These are phyloP conservation scores for Motacilla tschutschensis DNA, from an alignment of 2,113 vertebrate genomes.

Conservation along the genomic window DNA sequence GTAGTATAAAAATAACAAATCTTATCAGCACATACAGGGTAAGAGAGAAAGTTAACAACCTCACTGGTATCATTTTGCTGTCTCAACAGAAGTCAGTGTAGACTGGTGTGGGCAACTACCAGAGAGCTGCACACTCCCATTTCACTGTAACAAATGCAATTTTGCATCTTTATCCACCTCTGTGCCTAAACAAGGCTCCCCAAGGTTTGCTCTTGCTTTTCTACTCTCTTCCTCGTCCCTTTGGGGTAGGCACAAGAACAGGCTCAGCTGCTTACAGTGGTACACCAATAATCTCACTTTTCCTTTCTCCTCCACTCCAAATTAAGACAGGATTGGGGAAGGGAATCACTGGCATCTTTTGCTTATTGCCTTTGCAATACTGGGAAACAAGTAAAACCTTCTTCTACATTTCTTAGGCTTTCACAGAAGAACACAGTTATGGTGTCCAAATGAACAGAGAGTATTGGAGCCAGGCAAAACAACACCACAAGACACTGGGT, in stretches of 20 bases:
- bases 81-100: neutral
- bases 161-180: neutral
- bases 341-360: neutral
- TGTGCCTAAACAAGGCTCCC: neutral
- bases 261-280: neutral
- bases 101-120: neutral
- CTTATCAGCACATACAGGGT: constrained; percentile 4
- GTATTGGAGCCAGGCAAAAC: neutral
- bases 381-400: neutral
- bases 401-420: neutral
- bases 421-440: neutral
- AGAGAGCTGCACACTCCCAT: fast-evolving
- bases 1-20: constrained; percentile 38
- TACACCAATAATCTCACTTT: neutral
- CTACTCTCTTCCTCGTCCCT: neutral
- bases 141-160: neutral
- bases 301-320: neutral
- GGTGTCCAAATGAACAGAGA: neutral
- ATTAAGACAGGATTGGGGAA: neutral
- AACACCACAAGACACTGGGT: fast-evolving
- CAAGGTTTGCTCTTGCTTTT: neutral
- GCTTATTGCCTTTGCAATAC: neutral
- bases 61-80: neutral
- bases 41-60: constrained; percentile 7
- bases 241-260: neutral